Evolutionary conservation across 2,797 vertebrate species (phyloP), one percentile per base, ranked within the genome.

Genomic region (Enteromius paludinosus): DNA sequence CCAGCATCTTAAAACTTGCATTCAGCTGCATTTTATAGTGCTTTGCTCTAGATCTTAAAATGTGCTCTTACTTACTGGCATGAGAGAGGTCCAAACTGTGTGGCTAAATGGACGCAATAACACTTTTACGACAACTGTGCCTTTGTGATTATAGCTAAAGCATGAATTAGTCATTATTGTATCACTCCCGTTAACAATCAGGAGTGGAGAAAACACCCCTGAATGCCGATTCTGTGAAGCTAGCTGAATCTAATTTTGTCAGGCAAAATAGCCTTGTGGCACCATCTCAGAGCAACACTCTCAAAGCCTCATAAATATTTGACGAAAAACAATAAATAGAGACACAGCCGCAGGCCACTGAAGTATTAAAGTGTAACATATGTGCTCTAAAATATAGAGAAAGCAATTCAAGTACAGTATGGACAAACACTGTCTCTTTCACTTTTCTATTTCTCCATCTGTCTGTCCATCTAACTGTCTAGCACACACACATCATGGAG

Each of bases 11-110:
- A 25, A 78, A 72, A 49, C 25, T 66, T 54, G 18, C 81, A 81
- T 79, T 92, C 89, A 90, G 87, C 86, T 62, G 79, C 85, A 91
- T 90, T 90, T 90, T 91, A 86, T 90, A 88, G 87, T 82, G 79
- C 92, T 91, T 92, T 90, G 81, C 87, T 66, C 80, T 56, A 71
- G 79, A 89, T 89, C 85, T 86, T 87, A 88, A 88, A 83, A 89
- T 79, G 68, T 78, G 70, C 80, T 84, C 86, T 81, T 74, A 64
- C 62, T 85, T 70, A 43, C 64, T 76, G n/a, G 61, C 56, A 11
- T 52, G 30, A 61, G 38, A 75, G 76, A 73, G 18, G 14, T 45
- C 20, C 33, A 79, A 79, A 28, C 41, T 52, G 4, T 70, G 35
- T 70, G 66, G 9, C 41, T 54, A 20, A 78, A 25, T 62, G 28